These are phyloP conservation scores for Euura lappo DNA, from an alignment of 1,140 invertebrate species.

Conservation along the genomic window DNA sequence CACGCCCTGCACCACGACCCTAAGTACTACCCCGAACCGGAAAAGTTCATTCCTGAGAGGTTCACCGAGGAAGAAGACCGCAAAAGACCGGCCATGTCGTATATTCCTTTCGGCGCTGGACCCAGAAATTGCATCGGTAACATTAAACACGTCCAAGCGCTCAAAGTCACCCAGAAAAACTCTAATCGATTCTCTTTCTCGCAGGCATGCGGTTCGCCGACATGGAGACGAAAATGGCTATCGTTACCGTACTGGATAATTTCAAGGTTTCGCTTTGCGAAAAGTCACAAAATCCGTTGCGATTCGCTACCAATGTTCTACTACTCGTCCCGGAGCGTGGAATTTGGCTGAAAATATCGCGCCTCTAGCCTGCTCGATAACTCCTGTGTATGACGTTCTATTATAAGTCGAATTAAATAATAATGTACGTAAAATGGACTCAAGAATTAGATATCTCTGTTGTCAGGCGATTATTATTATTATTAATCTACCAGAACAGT, in stretches of 20 bases:
- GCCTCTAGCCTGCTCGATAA: no score
- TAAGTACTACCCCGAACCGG: conserved; percentile 63
- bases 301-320: no score
- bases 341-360: no score
- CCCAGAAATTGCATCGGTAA: conserved; percentile 76
- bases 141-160: no score
- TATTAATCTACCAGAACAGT: no score
- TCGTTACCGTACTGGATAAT: conserved; percentile 54
- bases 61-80: conserved; percentile 61
- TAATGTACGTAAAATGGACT: no score
- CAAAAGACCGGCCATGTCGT: conserved; percentile 61
- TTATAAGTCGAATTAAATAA: no score
- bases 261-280: conserved; percentile 47
- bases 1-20: conserved; percentile 67
- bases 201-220: conserved; percentile 52
- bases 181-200: conserved; percentile 13
- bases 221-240: conserved; percentile 58
- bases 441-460: no score
- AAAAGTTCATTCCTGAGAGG: conserved; percentile 66
- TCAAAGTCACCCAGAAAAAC: no score
- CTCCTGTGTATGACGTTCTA: no score
- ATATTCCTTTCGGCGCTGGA: conserved; percentile 75
- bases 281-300: conserved; percentile 42
- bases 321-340: no score
- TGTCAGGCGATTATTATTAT: no score